These are phyloP conservation scores for Anthoptus insignis DNA, from an alignment of 2,888 invertebrate species.

Conservation along the genomic window DNA sequence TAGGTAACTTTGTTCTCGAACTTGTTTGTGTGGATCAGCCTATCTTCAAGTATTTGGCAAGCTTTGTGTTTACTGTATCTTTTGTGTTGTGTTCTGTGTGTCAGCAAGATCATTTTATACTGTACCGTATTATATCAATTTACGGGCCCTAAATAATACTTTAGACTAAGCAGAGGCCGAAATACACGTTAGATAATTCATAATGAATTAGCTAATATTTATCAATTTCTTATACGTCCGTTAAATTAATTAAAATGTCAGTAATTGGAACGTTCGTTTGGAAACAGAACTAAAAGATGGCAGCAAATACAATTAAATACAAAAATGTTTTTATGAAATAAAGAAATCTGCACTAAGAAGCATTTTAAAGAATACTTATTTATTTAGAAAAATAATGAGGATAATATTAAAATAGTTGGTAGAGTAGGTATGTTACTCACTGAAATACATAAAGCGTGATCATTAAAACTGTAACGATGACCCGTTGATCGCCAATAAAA, in stretches of 20 bases:
- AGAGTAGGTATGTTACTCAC: background rate
- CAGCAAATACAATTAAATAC: background rate
- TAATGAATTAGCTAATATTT: slow-evolving; percentile 21
- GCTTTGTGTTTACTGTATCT: slow-evolving; percentile 2
- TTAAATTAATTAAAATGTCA: slow-evolving; percentile 15
- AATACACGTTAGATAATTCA: background rate
- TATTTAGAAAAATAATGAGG: background rate
- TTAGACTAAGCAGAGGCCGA: slow-evolving; percentile 3
- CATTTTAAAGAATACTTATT: background rate
- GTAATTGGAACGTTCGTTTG: slow-evolving; percentile 24
- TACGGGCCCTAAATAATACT: background rate
- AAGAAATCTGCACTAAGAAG: no score
- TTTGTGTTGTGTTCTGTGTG: background rate
- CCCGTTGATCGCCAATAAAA: slow-evolving; percentile 12
- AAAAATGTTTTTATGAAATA: background rate
- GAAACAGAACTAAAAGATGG: slow-evolving; percentile 15
- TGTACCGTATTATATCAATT: slow-evolving; percentile 1
- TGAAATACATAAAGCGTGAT: slow-evolving; percentile 4
- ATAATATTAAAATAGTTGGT: background rate
- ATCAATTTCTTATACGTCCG: slow-evolving; percentile 13
- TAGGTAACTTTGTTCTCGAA: background rate
- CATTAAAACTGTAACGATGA: slow-evolving; percentile 1
- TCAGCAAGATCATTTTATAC: slow-evolving; percentile 15
- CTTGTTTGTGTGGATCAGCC: no score
- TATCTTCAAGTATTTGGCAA: slow-evolving; percentile 16